Evolutionary conservation across 2,888 invertebrate species (phyloP), one percentile per base, ranked within the genome.

Genomic region (Heteropelma amictum): DNA sequence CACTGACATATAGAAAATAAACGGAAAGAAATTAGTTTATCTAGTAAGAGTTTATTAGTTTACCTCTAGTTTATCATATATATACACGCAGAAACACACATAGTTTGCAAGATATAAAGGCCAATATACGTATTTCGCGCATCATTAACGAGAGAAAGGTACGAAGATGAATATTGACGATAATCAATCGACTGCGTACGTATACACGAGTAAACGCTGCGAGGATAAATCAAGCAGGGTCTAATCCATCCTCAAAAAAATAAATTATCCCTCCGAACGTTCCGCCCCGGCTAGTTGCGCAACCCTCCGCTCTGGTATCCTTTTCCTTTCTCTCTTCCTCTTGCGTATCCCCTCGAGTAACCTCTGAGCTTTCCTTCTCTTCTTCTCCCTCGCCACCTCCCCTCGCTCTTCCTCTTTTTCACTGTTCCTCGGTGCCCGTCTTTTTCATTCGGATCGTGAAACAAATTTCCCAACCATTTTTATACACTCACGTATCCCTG

Each of bases 391-490:
- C 45, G 35, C 17, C n/a, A 33, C 42, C 26, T 6, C 26, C 28
- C 35, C 30, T 40, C 26, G 8, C 35, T 23, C 28, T 19, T 14
- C 7, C 21, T 30, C 7, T 49, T 17, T 17, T 23, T 56, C 14
- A 7, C 7, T 19, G 10, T 4, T 8, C 1, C 35, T 33, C 35
- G 8, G 40, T 2, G 10, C 74, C 68, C 77, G 77, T 42, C 49
- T 60, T 75, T 64, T 38, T 56, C 70, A 58, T 68, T 64, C 63
- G 54, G 40, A 56, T 35, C 38, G 76, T 75, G 79, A 82, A 83
- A 84, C 81, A 83, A 84, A 83, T 85, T 74, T 84, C 81, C 80
- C 81, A 77, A 79, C 82, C 81, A 84, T 85, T 85, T 85, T 83
- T 85, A 81, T 82, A 80, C 33, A 28, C 49, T 58, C 81, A 76